These are phyloP conservation scores for Andrena dorsata DNA, from an alignment of 2,888 invertebrate species.

Conservation along the genomic window DNA sequence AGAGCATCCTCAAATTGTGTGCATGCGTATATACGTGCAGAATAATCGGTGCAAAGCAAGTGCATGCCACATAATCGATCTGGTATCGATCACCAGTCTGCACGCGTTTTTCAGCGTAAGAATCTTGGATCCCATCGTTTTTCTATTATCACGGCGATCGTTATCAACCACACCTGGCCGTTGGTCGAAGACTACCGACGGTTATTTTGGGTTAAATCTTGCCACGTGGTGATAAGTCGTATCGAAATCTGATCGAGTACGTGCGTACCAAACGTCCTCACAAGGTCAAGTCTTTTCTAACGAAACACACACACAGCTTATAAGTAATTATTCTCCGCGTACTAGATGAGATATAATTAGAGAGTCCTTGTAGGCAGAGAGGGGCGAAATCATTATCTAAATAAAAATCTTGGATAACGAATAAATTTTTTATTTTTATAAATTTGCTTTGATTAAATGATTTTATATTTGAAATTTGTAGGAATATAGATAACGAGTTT, in stretches of 20 bases:
- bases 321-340: no score
- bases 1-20: constrained; percentile 20
- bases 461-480: no score
- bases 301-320: no score
- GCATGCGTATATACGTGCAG: background rate
- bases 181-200: constrained; percentile 10
- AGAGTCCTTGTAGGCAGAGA: no score
- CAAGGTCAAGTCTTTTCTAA: background rate
- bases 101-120: constrained; percentile 19
- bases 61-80: background rate
- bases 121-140: constrained; percentile 29
- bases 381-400: no score
- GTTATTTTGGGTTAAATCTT: constrained; percentile 1
- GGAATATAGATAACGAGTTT: no score
- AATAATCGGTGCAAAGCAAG: background rate
- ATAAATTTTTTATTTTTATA: no score
- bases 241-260: constrained; percentile 8
- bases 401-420: no score
- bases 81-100: background rate
- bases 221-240: constrained; percentile 33
- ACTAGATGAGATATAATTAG: no score
- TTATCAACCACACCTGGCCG: constrained; percentile 51
- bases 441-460: no score
- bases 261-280: background rate
- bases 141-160: constrained; percentile 31